phyloP scores from a whole-genome alignment of 2,113 vertebrate species.

The Arothron firmamentum region DNA sequence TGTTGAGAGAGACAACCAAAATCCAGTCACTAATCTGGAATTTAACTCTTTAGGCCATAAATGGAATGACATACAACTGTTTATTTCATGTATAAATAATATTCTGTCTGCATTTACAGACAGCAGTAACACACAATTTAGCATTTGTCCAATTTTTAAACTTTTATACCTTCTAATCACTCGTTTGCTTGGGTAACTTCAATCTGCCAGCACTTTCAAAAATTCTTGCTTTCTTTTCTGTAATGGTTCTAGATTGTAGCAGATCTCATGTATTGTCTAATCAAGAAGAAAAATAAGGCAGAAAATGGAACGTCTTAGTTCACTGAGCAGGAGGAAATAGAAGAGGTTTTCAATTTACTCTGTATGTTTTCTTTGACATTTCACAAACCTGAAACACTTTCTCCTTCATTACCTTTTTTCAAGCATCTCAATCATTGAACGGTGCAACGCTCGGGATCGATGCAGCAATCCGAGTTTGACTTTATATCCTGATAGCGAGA shows the following conservation, averaged over 20 bases:
- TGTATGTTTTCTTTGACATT: slow-evolving; percentile 68
- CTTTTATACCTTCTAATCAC: too few species aligned
- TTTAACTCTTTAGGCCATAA: too few species aligned
- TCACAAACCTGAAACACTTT: slow-evolving; percentile 30
- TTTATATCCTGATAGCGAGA: slow-evolving; percentile 23
- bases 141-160: too few species aligned
- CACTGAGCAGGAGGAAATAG: slow-evolving; percentile 59
- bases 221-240: too few species aligned
- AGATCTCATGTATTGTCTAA: slow-evolving; percentile 20
- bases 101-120: too few species aligned
- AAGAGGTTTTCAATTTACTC: slow-evolving; percentile 60
- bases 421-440: not conserved
- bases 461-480: slow-evolving; percentile 29
- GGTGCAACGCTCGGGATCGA: slow-evolving; percentile 9
- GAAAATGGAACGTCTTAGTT: slow-evolving; percentile 62
- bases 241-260: too few species aligned
- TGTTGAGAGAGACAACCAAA: not conserved
- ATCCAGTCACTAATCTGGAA: too few species aligned
- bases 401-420: not conserved
- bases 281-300: slow-evolving; percentile 35
- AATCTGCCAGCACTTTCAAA: too few species aligned
- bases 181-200: too few species aligned
- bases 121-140: too few species aligned
- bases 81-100: too few species aligned
- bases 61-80: too few species aligned